Conservation (phyloP, 2,888 invertebrate genomes). For the Papilio elwesi region DNA sequence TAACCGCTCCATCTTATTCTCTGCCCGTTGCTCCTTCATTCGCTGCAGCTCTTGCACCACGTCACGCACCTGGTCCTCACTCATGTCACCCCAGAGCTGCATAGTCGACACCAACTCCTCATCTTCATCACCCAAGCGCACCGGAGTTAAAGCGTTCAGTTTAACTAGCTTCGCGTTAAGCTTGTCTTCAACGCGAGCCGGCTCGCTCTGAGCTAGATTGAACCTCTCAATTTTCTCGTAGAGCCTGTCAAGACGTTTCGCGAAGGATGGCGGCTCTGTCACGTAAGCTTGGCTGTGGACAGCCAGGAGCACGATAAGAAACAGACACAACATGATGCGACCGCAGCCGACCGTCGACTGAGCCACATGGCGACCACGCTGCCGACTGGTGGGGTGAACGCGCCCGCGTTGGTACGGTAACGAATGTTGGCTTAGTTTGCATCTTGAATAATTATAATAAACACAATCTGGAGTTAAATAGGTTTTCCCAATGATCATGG, state of each 20-base stretch:
- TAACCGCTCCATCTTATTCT: constrained; percentile 55
- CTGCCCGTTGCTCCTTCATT: constrained; percentile 55
- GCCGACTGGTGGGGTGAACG: constrained; percentile 44
- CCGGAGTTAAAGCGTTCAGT: constrained; percentile 64
- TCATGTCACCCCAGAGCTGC: constrained; percentile 67
- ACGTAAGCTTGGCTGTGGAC: constrained; percentile 62
- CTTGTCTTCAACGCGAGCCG: constrained; percentile 52
- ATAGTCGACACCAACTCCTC: constrained; percentile 69
- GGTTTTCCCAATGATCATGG: neutral
- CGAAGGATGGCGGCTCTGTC: constrained; percentile 65
- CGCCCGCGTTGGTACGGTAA: constrained; percentile 31
- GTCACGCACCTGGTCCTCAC: constrained; percentile 63
- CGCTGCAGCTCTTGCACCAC: constrained; percentile 67
- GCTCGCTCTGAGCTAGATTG: constrained; percentile 52
- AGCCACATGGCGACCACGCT: constrained; percentile 55
- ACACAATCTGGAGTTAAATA: neutral
- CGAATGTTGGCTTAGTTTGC: constrained; percentile 10
- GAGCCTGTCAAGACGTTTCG: constrained; percentile 63
- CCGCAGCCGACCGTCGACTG: constrained; percentile 62
- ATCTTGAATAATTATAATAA: constrained; percentile 5
- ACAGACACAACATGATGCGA: constrained; percentile 66
- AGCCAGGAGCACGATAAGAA: constrained; percentile 60
- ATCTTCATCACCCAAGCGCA: constrained; percentile 65
- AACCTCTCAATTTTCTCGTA: constrained; percentile 70
- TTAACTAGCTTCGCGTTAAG: constrained; percentile 67